Evolutionary conservation across 2,113 vertebrate genomes (phyloP), one percentile per base, ranked within the genome.

Genomic region (Cromileptes altivelis): DNA sequence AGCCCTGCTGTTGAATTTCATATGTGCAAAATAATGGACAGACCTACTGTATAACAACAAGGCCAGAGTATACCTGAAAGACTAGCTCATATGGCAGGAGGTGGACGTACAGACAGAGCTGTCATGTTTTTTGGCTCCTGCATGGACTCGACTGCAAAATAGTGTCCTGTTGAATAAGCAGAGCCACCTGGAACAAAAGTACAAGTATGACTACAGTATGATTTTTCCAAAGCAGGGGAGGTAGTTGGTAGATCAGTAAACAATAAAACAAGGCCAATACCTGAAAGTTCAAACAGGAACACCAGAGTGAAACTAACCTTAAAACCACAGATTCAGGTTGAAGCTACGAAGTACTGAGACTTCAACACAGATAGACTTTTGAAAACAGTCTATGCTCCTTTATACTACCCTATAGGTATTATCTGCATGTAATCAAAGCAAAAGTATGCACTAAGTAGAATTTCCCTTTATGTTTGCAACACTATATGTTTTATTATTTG

Each of bases 21-120:
- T 13, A 57, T n/a, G 72, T 67, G 17, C 9, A 80, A 56, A 30
- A 80, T 71, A 61, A 2, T 37, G n/a, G 19, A 53, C 12, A 33
- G 19, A 71, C 2, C 12, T 7, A 70, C 8, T 78, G 19, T 30
- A 7, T 27, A 80, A 49, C 14, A 64, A 15, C 18, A 4, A 49
- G 40, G n/a, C 2, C 30, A 45, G 13, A 52, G 58, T 10, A 50
- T 49, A 47, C 63, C 64, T 58, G 56, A 61, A 68, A 47, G 18
- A 64, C 18, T 68, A 30, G 45, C 19, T 63, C 23, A 21, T 23
- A 23, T 67, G 45, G 12, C 30, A 30, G 47, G 23, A 68, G 18
- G 73, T n/a, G 30, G 49, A 14, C 42, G 30, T 6, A 69, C 18
- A 21, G 42, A 47, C 47, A 27, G 1, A 52, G 7, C 5, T 13